Conservation (phyloP, 2,888 invertebrate species). For the Oxystoma pomonae region DNA sequence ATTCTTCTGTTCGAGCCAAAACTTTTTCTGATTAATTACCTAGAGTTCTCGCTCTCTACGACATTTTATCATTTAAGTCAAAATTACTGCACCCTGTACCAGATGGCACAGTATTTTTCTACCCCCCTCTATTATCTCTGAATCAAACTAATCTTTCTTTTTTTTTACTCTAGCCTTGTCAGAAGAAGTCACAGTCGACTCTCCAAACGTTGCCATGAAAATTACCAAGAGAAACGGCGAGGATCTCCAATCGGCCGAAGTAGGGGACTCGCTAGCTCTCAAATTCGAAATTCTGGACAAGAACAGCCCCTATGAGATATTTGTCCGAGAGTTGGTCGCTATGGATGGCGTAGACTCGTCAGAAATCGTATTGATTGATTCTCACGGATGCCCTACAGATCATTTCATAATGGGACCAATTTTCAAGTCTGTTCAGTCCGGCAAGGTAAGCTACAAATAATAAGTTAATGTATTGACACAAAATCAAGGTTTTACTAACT, state of each 20-base stretch:
- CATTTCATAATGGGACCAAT: constrained; percentile 92
- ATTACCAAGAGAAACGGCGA: constrained; percentile 81
- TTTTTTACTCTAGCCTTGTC: constrained; percentile 68
- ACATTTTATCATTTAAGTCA: no score
- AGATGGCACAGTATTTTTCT: no score
- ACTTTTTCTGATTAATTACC: no score
- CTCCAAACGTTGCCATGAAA: constrained; percentile 92
- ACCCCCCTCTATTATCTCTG: no score
- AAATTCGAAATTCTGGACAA: constrained; percentile 90
- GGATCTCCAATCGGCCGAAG: constrained; percentile 83
- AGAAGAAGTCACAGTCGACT: constrained; percentile 89
- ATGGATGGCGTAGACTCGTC: constrained; percentile 92
- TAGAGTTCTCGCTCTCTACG: no score
- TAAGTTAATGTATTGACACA: no score
- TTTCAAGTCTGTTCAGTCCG: constrained; percentile 73
- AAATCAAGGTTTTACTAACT: no score
- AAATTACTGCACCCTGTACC: no score
- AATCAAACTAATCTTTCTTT: no score
- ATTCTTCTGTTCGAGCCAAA: no score
- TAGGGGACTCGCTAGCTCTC: constrained; percentile 87
- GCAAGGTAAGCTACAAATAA: constrained; percentile 61
- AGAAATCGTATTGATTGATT: constrained; percentile 88
- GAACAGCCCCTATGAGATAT: constrained; percentile 92
- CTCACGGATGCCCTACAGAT: constrained; percentile 89
- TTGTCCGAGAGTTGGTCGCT: constrained; percentile 89